Conservation (phyloP, 2,888 invertebrate species). For the Thera britannica region DNA sequence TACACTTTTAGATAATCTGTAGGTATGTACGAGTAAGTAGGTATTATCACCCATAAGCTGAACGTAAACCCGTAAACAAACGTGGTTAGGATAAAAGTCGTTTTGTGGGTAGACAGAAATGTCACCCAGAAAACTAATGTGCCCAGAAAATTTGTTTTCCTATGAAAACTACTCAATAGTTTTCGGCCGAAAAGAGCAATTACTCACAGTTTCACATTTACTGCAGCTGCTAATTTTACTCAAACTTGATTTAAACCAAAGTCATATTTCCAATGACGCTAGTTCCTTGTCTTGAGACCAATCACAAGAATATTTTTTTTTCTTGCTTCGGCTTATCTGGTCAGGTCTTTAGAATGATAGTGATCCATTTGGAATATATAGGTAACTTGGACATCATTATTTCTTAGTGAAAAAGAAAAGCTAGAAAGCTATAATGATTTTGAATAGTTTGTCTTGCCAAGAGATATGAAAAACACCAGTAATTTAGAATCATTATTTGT, state of each 20-base stretch:
- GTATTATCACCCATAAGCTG: no score
- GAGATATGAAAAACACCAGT: no score
- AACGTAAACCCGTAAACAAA: no score
- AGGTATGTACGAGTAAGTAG: no score
- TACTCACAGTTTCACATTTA: conserved; percentile 32
- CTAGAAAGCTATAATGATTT: no score
- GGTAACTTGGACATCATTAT: not conserved
- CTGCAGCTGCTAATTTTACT: conserved; percentile 32
- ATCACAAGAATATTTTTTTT: not conserved
- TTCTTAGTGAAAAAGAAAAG: no score
- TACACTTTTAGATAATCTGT: no score
- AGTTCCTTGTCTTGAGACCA: conserved; percentile 8
- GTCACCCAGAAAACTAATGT: not conserved
- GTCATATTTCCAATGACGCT: conserved; percentile 26
- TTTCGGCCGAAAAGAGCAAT: conserved; percentile 27
- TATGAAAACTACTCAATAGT: conserved; percentile 24
- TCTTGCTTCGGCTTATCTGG: not conserved
- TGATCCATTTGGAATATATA: not conserved
- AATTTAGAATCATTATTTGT: no score
- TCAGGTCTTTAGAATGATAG: not conserved
- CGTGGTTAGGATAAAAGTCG: no score
- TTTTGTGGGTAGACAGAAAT: no score
- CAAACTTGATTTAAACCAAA: conserved; percentile 29
- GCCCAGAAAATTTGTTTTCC: conserved; percentile 13
- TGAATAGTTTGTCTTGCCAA: no score